A percentile compares a stretch with the other conserved stretches of the same genome.
These are phyloP conservation scores for Pagetopsis macropterus DNA, from an alignment of 2,797 vertebrate species.

Conservation along the genomic window DNA sequence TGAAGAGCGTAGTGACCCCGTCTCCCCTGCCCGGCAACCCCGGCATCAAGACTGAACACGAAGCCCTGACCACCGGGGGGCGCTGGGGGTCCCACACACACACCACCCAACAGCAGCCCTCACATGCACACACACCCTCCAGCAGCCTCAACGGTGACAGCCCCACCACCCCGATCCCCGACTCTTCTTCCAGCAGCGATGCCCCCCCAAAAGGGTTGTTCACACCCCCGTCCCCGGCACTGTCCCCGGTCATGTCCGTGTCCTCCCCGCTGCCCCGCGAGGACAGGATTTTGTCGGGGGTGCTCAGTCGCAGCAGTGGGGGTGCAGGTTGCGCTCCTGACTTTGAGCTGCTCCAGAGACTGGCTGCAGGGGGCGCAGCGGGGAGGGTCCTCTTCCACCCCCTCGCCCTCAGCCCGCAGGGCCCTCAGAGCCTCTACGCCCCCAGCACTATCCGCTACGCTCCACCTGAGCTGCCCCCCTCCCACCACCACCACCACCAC, in stretches of 20 bases:
- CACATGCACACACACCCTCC: constrained; percentile 75
- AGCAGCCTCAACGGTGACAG: constrained; percentile 83
- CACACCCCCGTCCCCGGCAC: constrained; percentile 80
- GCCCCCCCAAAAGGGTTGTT: constrained; percentile 80
- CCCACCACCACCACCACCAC: constrained; percentile 78
- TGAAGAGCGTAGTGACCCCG: constrained; percentile 78
- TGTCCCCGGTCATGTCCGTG: constrained; percentile 83
- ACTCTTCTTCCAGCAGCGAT: constrained; percentile 82
- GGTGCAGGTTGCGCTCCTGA: constrained; percentile 72
- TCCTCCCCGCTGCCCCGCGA: constrained; percentile 84
- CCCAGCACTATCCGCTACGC: constrained; percentile 92
- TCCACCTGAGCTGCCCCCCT: constrained; percentile 87
- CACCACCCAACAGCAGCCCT: constrained; percentile 66
- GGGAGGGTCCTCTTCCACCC: constrained; percentile 89
- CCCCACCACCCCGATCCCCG: constrained; percentile 80
- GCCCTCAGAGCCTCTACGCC: constrained; percentile 88
- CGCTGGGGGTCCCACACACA: constrained; percentile 76
- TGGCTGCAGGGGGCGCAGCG: constrained; percentile 82
- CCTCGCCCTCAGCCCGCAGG: constrained; percentile 83
- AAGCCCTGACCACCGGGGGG: constrained; percentile 66
- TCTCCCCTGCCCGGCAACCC: constrained; percentile 73
- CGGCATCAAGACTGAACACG: constrained; percentile 86
- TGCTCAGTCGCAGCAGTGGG: constrained; percentile 65
- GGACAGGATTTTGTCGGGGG: constrained; percentile 65
- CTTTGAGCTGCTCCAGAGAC: constrained; percentile 86